Base-by-base conservation (phyloP, 2,888 invertebrate genomes). In the Apamea monoglypha region DNA sequence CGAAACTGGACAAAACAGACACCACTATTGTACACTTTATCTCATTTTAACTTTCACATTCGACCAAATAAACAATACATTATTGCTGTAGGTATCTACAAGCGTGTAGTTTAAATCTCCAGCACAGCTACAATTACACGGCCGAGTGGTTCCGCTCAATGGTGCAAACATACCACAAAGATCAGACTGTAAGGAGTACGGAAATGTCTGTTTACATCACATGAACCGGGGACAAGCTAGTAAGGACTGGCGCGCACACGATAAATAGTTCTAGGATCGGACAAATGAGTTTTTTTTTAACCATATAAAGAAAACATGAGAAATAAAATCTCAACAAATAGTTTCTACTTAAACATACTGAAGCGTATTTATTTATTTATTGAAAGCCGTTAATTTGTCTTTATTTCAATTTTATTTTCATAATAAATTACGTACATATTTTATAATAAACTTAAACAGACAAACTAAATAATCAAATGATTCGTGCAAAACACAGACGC, bases 141-240 rank as follows among this genome's bases (percentile, higher is more conserved):
- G 82, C 66, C 81, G 79, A 89, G 82, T 64, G 86, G 68, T 40
- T 75, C 79, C 79, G 80, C 68, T 87, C 87, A 83, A 89, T 82
- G 76, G 90, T 81, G 78, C 81, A 89, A 87, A 89, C 82, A 90
- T 82, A 77, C 84, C 84, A 88, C 90, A 91, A 87, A 91, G 90
- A 90, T 91, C 90, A 88, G 82, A 74, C 86, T 85, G 84, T 85
- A 84, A 87, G 83, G 83, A 87, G 86, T 86, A 82, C 87, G 90
- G 90, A 91, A 92, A 89, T 83, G 89, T 90, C 90, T 89, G 89
- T 91, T 90, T 91, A 89, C 88, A 83, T 88, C 89, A 88, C 89
- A 90, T 88, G 84, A 89, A 88, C 88, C 79, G 82, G 76, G 83
- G 79, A 80, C 79, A 83, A 40, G 74, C 67, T 79, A 44, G 77